Base-by-base conservation (phyloP, 1,140 invertebrate species). In the Metaphire vulgaris region DNA sequence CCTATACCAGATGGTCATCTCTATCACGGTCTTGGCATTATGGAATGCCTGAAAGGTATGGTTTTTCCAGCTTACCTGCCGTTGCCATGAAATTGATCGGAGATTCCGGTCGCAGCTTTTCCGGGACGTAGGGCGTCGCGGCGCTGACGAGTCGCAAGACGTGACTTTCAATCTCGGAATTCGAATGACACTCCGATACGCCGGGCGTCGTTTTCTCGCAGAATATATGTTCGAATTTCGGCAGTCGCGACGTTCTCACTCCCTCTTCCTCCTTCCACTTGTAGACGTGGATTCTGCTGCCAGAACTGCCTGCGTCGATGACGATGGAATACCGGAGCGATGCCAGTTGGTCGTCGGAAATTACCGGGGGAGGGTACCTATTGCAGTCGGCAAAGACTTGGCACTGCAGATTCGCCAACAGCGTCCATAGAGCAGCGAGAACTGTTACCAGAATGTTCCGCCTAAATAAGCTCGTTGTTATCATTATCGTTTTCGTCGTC, bases 241-340 rank as follows among this genome's bases (percentile, higher is more conserved):
- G 21, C 14, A 1, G 0, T 26, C 56, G 32, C 30, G 6, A 2
- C 0, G 26, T n/a, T 26, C n/a, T 32, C 12, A 31, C 69, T 2
- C 28, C 33, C n/a, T n/a, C n/a, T 21, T 56, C 41, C 6, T 66
- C 72, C 64, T 74, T 30, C 76, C 76, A 77, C 0, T 1, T 16
- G 71, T 77, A 77, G 26, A 77, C 34, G n/a, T 67, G 72, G 29
- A 68, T 72, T 21, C 76, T 73, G 33, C 72, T 74, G 0, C 76
- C 76, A 12, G 76, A 74, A 67, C 76, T 77, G 29, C 76, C 76
- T 14, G 72, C 76, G 65, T 77, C 76, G 21, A 77, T 77, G 16
- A 77, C 33, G 31, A 74, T 72, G 16, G 31, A 41, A 68, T 77
- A 77, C 32, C n/a, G n/a, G n/a, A n/a, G n/a, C n/a, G n/a, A n/a